Evolutionary conservation across 2,113 vertebrate species (phyloP), one percentile per base, ranked within the genome.

Genomic region (Stercorarius parasiticus): DNA sequence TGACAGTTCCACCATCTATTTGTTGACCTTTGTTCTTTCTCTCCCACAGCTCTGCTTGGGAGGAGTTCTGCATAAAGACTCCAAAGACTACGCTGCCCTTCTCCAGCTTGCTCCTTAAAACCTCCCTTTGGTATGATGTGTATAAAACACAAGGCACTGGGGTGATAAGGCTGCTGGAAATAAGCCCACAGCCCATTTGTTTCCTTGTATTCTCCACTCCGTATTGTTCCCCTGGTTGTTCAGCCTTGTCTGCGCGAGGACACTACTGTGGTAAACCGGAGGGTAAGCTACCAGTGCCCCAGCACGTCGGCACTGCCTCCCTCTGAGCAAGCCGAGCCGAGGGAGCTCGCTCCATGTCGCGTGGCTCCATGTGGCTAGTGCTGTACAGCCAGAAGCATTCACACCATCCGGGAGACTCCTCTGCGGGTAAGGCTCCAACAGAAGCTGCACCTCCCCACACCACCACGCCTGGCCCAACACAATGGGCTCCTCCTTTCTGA

Each of bases 331-430:
- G 7, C 6, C 1, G 0, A 52, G 61, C 59, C 42, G 6, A 38
- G 20, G 36, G 9, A 79, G 38, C 77, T 86, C 5, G 0, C 62
- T 40, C 53, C 0, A 0, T 15, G 36, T 0, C 47, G 23, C 2
- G 21, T 49, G 47, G 47, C 47, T 49, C 47, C 47, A 22, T 3
- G 59, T 0, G 2, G 50, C 38, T 25, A 1, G 0, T 21, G 34
- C 30, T 66, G 82, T 6, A 50, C 14, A 53, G 40, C 36, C 64
- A 53, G 66, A 15, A 27, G 52, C 43, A 15, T n/a, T 27, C 65
- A n/a, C 38, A n/a, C 34, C 52, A 73, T 15, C 38, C 2, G 0
- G 80, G 50, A 30, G 52, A 62, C 21, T 36, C 62, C 76, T 14
- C 25, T 1, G 7, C 59, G 70, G 65, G 47, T 42, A 76, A 58